Percentiles rank a stretch among this genome's conserved stretches.
phyloP scores from a whole-genome alignment of 2,113 vertebrate genomes.

The Cyanoliseus patagonus region DNA sequence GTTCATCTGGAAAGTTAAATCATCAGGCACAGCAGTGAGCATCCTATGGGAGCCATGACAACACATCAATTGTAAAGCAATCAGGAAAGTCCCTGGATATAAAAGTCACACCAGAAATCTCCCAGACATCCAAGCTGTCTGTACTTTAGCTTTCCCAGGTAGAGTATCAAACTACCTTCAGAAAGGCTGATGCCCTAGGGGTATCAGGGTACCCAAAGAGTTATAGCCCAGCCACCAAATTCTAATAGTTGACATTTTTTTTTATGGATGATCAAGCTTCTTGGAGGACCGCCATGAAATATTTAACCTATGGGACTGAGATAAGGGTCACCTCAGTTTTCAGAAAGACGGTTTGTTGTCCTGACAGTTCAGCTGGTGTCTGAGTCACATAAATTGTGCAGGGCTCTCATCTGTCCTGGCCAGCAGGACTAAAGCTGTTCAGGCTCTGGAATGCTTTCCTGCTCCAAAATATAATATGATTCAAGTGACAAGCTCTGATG shows the following conservation, averaged over 20 bases:
- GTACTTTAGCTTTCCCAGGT: not conserved
- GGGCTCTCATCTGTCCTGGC: not conserved
- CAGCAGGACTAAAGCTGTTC: not conserved
- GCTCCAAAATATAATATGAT: not conserved
- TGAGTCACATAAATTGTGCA: not conserved
- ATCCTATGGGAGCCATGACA: slow-evolving; percentile 16
- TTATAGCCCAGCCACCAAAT: not conserved
- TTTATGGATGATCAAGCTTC: not conserved
- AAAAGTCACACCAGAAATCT: slow-evolving; percentile 1
- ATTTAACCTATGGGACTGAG: not conserved
- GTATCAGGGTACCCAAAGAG: not conserved
- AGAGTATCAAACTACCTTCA: not conserved
- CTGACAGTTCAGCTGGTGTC: not conserved
- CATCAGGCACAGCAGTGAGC: slow-evolving; percentile 9
- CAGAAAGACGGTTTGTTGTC: not conserved
- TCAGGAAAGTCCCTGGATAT: not conserved
- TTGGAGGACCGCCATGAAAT: not conserved
- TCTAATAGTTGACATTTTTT: not conserved
- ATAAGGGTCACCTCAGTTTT: not conserved
- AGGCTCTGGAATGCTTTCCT: not conserved
- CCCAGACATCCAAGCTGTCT: not conserved
- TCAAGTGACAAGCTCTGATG: not conserved
- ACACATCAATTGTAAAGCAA: slow-evolving; percentile 34
- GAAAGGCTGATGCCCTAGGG: not conserved
- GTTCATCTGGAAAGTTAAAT: not conserved